Conservation (phyloP, 2,113 vertebrate species). For the Oreochromis niloticus region DNA sequence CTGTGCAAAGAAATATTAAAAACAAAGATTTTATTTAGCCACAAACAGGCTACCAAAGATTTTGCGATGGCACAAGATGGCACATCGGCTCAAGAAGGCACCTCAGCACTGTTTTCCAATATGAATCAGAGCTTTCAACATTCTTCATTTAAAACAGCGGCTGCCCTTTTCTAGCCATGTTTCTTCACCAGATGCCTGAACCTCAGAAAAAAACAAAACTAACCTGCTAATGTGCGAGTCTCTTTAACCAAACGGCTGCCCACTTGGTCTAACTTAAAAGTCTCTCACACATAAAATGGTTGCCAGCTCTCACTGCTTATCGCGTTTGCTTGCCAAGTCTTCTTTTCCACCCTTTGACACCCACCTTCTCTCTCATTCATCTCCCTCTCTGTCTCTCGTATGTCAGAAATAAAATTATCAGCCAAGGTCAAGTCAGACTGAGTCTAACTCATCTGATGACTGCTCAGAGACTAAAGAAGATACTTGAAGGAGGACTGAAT, state of each 20-base stretch:
- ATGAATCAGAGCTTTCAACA: background rate
- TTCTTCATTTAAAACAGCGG: background rate
- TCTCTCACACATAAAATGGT: constrained; percentile 24
- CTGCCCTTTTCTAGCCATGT: background rate
- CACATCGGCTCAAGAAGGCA: background rate
- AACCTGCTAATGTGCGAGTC: background rate
- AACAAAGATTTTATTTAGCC: background rate
- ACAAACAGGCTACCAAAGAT: background rate
- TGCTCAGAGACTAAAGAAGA: background rate
- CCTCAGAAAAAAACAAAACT: background rate
- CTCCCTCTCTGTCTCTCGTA: background rate
- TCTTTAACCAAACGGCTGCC: background rate
- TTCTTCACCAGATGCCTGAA: background rate
- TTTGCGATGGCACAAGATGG: background rate
- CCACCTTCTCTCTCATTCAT: background rate
- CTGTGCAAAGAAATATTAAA: background rate
- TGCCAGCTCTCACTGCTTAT: constrained; percentile 38
- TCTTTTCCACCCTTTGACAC: background rate
- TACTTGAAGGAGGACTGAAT: background rate
- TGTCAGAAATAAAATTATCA: background rate
- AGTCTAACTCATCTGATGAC: background rate
- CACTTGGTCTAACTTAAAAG: background rate
- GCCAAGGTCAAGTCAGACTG: background rate
- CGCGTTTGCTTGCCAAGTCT: constrained; percentile 35
- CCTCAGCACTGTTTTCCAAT: background rate